phyloP scores from a whole-genome alignment of 2,113 vertebrate species.

The Clupea harengus region DNA sequence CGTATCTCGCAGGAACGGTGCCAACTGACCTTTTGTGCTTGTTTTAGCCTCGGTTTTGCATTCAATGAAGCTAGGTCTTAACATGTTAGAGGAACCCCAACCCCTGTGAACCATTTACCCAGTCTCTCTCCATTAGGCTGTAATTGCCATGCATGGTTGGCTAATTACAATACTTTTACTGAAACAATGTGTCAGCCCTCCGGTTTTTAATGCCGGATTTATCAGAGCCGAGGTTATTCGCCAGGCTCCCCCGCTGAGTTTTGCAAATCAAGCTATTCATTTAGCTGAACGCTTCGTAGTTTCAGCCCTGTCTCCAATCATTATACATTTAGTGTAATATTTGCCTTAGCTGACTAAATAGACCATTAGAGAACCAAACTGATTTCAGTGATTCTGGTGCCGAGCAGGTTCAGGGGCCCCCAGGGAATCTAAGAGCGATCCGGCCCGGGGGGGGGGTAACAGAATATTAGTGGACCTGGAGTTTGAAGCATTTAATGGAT shows the following conservation, averaged over 20 bases:
- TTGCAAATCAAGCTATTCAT: conserved; percentile 35
- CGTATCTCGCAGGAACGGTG: neutral
- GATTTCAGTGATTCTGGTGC: neutral
- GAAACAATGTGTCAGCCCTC: conserved; percentile 26
- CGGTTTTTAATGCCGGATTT: conserved; percentile 21
- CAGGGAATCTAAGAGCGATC: neutral
- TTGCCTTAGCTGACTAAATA: conserved; percentile 17
- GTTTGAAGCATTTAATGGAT: neutral
- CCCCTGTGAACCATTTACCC: neutral
- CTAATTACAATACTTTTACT: conserved; percentile 37
- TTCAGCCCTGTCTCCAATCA: conserved; percentile 17
- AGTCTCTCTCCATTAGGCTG: conserved; percentile 17
- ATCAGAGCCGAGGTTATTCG: conserved; percentile 22
- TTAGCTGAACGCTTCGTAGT: neutral
- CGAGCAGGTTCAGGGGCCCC: neutral
- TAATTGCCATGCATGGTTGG: conserved; percentile 27
- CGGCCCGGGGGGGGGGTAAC: neutral
- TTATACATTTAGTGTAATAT: conserved; percentile 25
- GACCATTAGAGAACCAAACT: conserved; percentile 20
- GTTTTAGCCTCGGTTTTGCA: neutral
- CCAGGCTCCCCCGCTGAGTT: conserved; percentile 18
- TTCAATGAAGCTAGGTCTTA: neutral
- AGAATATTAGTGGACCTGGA: neutral
- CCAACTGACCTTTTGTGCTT: neutral
- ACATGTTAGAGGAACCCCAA: neutral